Evolutionary conservation across 1,140 invertebrate genomes (phyloP), one percentile per base, ranked within the genome.

Genomic region (Zaprionus capensis): DNA sequence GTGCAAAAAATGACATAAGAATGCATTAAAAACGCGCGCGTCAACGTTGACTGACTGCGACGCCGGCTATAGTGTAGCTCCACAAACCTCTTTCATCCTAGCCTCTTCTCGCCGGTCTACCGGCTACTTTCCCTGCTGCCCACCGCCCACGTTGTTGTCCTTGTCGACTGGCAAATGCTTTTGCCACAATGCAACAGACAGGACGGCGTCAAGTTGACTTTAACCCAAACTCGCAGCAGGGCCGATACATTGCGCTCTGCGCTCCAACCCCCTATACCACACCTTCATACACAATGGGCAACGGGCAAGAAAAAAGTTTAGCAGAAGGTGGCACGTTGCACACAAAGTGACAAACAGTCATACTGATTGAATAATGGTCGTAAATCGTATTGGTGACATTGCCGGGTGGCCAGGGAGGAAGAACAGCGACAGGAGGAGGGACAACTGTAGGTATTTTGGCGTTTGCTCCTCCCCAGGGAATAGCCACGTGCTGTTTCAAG

Each of bases 311-410:
- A 71, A 46, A 65, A 64, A 72, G 59, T 59, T n/a, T 67, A 64
- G 11, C 24, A 44, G 36, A 62, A 38, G 38, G 63, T 76, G 81
- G 78, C 59, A 67, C 63, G 51, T 49, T 58, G 78, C 72, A 76
- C 80, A 88, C 84, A 88, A 90, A 85, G 88, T 88, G 85, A 88
- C 84, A 88, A 90, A 88, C 85, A 90, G 84, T 88, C 84, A 90
- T 88, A 90, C 84, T 88, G 84, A 88, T 88, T 88, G 84, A 88
- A 88, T 88, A 88, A 88, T 88, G 84, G 84, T 90, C 84, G 84
- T 90, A 88, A 88, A 88, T 88, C 85, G 84, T 85, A 90, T 90
- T 88, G 84, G 75, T 76, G 84, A 90, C 84, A 85, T 77, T 62
- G 84, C 71, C 81, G 66, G 68, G 61, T 69, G 78, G 65, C 55